A percentile compares a stretch with the other conserved stretches of the same genome.
These are phyloP conservation scores for Erannis defoliaria DNA, from an alignment of 2,888 invertebrate species.

Conservation along the genomic window DNA sequence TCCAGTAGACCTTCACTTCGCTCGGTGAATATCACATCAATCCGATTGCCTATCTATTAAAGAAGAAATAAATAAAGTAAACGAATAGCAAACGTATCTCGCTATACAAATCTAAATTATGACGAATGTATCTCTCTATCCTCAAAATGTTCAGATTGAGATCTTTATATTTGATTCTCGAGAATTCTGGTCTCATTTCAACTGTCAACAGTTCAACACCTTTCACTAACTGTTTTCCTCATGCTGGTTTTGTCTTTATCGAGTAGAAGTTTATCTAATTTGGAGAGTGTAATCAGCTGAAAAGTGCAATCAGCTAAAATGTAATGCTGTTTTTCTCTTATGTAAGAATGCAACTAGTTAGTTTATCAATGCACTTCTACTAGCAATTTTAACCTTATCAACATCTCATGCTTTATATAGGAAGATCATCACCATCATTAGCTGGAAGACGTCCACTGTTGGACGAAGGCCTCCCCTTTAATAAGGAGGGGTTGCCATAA, in stretches of 20 bases:
- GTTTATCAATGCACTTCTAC: no score
- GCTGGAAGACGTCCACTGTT: no score
- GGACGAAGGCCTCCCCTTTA: no score
- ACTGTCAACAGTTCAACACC: conserved; percentile 45
- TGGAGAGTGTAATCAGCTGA: no score
- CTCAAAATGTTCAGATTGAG: conserved; percentile 27
- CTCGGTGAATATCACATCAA: background rate
- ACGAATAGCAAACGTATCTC: conserved; percentile 14
- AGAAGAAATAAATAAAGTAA: conserved; percentile 8
- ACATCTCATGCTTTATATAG: no score
- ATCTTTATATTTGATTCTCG: conserved; percentile 37
- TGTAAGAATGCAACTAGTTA: no score
- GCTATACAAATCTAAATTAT: conserved; percentile 20
- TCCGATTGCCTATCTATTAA: background rate
- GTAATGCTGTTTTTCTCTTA: no score
- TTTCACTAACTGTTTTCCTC: conserved; percentile 47
- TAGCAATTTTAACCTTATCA: no score
- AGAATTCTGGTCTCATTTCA: conserved; percentile 37
- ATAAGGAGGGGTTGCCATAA: no score
- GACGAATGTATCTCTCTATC: conserved; percentile 26
- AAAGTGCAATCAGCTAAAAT: no score
- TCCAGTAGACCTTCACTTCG: background rate
- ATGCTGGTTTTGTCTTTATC: conserved; percentile 41
- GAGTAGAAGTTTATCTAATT: conserved; percentile 15
- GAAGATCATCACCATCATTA: no score